These are phyloP conservation scores for Achroia grisella DNA, from an alignment of 1,140 invertebrate genomes.

Conservation along the genomic window DNA sequence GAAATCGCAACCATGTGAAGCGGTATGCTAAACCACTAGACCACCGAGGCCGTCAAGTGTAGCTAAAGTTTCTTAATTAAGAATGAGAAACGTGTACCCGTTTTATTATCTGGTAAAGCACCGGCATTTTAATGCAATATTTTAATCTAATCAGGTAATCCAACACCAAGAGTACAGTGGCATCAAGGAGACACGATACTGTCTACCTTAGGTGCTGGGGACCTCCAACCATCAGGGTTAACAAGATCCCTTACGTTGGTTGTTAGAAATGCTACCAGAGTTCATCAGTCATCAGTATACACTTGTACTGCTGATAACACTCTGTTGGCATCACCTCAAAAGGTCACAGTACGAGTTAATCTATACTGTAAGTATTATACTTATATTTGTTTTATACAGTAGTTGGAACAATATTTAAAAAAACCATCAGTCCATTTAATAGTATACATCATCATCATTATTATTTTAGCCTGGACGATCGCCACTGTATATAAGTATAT, in stretches of 20 bases:
- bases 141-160: constrained; percentile 79
- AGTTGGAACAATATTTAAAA: no score
- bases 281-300: constrained; percentile 76
- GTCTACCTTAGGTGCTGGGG: constrained; percentile 43
- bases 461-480: no score
- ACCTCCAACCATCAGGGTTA: constrained; percentile 29
- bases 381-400: no score
- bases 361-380: constrained; percentile 82
- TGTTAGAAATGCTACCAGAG: constrained; percentile 44
- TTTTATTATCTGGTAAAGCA: no score
- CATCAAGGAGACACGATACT: constrained; percentile 85
- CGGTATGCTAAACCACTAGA: no score
- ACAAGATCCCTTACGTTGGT: constrained; percentile 66
- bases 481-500: no score
- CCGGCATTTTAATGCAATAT: neutral
- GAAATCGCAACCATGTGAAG: no score
- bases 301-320: constrained; percentile 90
- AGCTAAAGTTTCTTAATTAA: no score
- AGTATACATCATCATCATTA: no score
- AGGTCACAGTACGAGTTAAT: constrained; percentile 80
- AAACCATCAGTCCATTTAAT: no score
- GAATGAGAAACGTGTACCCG: no score
- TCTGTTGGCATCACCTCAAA: constrained; percentile 75
- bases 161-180: constrained; percentile 89
- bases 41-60: no score